Base-by-base conservation (phyloP, 2,888 invertebrate species). In the Euplagia quadripunctaria region DNA sequence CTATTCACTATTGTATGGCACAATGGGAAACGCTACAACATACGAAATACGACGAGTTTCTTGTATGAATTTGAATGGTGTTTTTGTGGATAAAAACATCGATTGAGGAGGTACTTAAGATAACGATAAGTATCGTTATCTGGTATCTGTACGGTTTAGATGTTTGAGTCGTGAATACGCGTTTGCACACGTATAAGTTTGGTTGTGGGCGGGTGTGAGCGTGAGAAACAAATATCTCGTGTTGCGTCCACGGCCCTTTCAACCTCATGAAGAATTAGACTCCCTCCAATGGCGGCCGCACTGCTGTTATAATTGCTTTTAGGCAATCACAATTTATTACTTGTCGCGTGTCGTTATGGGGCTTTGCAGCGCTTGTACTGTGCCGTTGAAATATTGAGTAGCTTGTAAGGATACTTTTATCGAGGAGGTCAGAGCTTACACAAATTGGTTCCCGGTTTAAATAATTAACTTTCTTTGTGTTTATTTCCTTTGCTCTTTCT, bases 161-260 rank as follows among this genome's bases (percentile, higher is more conserved):
- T 81, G 80, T 79, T 80, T 79, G 81, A 79, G 79, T 81, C 78
- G 81, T 64, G 63, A 71, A 77, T 79, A 82, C 77, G 75, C 87
- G 89, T 92, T 91, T 90, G 88, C 91, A 86, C 82, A 85, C 86
- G 86, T 76, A 85, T 79, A 73, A 79, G 70, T 75, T 69, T 42
- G 52, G 81, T 85, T 85, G 95, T 95, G 94, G 95, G 95, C 93
- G 94, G 92, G 93, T 93, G 94, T 79, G 89, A 94, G 87, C 95
- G 95, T 95, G 95, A 93, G 95, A 95, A 95, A 91, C 93, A 92
- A 93, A 95, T 89, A 94, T 82, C 83, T 88, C 85, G 82, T 89
- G 93, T 91, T 89, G 89, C 91, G 87, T 90, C 90, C 92, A 92
- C 91, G 92, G 89, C 85, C 86, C 79, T 79, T 80, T 79, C 82